These are phyloP conservation scores for Florisuga fusca DNA, from an alignment of 2,797 vertebrate species.

Conservation along the genomic window DNA sequence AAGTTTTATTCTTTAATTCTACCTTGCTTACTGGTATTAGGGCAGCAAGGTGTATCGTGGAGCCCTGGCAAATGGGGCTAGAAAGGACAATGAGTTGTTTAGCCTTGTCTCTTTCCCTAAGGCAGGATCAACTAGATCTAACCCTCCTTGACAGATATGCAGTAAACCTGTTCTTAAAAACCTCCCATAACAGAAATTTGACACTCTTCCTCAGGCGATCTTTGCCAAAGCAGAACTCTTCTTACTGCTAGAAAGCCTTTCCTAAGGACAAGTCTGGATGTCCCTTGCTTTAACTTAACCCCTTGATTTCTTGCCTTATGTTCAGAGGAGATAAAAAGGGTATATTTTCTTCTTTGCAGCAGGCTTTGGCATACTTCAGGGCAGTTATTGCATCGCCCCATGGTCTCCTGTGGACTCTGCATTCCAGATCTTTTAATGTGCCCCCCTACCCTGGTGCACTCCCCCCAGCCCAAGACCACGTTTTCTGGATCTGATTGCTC, in stretches of 20 bases:
- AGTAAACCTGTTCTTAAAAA: slow-evolving; percentile 44
- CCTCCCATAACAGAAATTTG: not conserved
- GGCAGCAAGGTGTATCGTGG: not conserved
- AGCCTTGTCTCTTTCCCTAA: slow-evolving; percentile 30
- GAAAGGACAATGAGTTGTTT: slow-evolving; percentile 18
- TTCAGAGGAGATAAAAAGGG: not conserved
- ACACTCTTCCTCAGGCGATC: slow-evolving; percentile 34
- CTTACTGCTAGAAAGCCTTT: not conserved
- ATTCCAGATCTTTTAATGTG: not conserved
- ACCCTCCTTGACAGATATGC: slow-evolving; percentile 51
- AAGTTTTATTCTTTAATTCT: not conserved
- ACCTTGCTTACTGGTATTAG: not conserved
- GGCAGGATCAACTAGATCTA: slow-evolving; percentile 58
- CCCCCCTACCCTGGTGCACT: not conserved
- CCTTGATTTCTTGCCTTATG: not conserved
- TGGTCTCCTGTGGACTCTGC: not conserved
- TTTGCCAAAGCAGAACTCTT: not conserved
- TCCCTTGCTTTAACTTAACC: slow-evolving; percentile 12
- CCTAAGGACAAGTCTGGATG: not conserved
- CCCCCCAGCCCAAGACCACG: not conserved
- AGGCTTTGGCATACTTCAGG: not conserved
- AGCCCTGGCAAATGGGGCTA: not conserved
- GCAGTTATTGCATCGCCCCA: not conserved
- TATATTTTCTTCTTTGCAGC: not conserved
- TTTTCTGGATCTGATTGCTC: not conserved